phyloP scores from a whole-genome alignment of 1,140 invertebrate genomes.

The Dendroctonus valens region DNA sequence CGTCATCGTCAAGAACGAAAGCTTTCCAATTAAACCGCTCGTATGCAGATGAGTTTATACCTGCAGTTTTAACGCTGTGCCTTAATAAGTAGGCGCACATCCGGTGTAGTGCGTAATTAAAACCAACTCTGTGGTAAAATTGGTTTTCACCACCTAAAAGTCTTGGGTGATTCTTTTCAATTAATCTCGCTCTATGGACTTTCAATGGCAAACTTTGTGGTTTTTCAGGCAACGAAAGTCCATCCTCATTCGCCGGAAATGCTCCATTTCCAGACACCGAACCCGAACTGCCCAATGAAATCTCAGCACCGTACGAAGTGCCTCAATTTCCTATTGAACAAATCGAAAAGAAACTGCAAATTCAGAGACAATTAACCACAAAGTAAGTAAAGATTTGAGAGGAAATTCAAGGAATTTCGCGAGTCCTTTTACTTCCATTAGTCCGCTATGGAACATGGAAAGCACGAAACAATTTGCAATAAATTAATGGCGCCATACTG shows the following conservation, averaged over 20 bases:
- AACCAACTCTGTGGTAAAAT: background rate
- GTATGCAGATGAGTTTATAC: background rate
- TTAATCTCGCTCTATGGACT: background rate
- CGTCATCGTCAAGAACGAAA: too few species aligned
- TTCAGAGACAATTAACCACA: slow-evolving; percentile 86
- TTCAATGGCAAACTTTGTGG: slow-evolving; percentile 27
- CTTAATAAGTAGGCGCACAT: background rate
- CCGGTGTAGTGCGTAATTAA: background rate
- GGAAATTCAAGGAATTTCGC: too few species aligned
- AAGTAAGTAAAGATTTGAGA: too few species aligned
- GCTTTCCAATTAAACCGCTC: background rate
- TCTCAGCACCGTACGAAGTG: slow-evolving; percentile 92
- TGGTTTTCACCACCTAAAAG: background rate
- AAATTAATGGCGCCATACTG: too few species aligned
- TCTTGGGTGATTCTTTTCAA: background rate
- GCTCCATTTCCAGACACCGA: slow-evolving; percentile 50
- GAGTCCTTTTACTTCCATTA: too few species aligned
- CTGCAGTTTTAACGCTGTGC: background rate
- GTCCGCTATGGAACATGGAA: too few species aligned
- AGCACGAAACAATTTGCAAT: too few species aligned
- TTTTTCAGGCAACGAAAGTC: slow-evolving; percentile 58
- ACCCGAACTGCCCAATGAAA: slow-evolving; percentile 76
- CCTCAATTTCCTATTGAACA: slow-evolving; percentile 97
- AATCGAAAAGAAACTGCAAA: slow-evolving; percentile 88
- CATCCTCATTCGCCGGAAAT: slow-evolving; percentile 47